Percentiles rank a stretch among this genome's conserved stretches.
phyloP scores from a whole-genome alignment of 2,113 vertebrate species.

The Aptenodytes patagonicus region DNA sequence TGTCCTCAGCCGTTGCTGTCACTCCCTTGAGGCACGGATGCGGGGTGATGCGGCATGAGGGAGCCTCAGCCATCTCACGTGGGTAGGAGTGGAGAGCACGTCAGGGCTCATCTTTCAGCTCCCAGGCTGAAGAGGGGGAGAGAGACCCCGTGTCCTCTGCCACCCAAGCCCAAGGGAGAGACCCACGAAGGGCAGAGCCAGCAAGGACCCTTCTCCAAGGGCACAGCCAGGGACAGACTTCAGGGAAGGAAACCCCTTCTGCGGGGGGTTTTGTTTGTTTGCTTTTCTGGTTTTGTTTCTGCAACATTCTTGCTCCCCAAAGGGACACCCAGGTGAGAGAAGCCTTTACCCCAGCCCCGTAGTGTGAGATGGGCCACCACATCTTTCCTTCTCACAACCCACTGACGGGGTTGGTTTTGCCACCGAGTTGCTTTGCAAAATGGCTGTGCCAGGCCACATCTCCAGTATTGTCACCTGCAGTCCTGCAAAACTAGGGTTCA shows the following conservation, averaged over 20 bases:
- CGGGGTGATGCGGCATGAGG: neutral
- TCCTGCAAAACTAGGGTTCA: neutral
- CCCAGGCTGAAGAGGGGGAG: neutral
- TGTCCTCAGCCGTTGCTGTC: neutral
- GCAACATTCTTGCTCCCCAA: neutral
- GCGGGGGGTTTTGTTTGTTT: neutral
- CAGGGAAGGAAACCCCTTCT: neutral
- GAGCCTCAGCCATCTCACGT: neutral
- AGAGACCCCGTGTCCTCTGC: neutral
- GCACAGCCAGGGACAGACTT: neutral
- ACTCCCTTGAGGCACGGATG: fast-evolving
- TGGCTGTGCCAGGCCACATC: neutral
- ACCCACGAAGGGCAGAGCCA: neutral
- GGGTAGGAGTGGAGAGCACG: neutral
- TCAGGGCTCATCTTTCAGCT: neutral
- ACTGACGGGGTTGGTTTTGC: neutral
- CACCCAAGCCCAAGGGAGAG: neutral
- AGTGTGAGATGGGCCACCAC: neutral
- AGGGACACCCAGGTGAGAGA: neutral
- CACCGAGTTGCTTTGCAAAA: neutral
- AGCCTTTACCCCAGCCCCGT: neutral
- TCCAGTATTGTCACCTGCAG: fast-evolving
- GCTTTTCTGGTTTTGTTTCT: neutral
- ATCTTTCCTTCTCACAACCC: neutral
- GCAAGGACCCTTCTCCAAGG: neutral